A percentile compares a stretch with the other conserved stretches of the same genome.
Evolutionary conservation across 2,888 invertebrate genomes (phyloP).

Genomic region (Lutraria lutraria): DNA sequence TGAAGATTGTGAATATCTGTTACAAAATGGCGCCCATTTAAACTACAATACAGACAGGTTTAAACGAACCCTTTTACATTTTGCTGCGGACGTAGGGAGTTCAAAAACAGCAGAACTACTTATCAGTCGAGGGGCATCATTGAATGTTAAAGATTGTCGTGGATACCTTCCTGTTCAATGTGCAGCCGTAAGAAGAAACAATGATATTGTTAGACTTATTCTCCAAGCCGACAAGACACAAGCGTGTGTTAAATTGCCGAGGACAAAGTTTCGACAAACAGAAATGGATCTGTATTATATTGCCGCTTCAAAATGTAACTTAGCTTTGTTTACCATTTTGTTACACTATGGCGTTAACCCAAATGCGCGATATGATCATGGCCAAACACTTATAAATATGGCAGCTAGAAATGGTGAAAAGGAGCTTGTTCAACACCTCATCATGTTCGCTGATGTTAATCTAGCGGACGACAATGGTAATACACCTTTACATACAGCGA

Average conservation of each 20-base stretch:
- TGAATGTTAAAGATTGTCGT: not conserved
- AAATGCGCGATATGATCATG: not conserved
- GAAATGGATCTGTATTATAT: no score
- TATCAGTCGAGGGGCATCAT: not conserved
- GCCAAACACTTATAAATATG: not conserved
- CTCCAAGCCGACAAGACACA: not conserved
- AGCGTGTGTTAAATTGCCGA: not conserved
- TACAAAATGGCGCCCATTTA: not conserved
- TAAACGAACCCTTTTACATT: not conserved
- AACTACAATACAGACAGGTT: not conserved
- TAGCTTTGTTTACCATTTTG: not conserved
- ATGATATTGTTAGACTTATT: not conserved
- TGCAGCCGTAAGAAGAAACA: not conserved
- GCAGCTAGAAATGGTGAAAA: not conserved
- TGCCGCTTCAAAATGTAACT: not conserved
- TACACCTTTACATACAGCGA: constrained; percentile 41
- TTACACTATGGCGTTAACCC: not conserved
- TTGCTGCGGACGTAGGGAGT: not conserved
- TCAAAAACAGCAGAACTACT: not conserved
- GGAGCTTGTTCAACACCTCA: no score
- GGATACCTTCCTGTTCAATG: constrained; percentile 8
- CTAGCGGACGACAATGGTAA: no score
- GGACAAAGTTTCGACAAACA: no score
- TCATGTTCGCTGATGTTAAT: constrained; percentile 34
- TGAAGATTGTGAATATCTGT: not conserved